Conservation (phyloP, 2,797 vertebrate genomes). For the Chiloscyllium punctatum region DNA sequence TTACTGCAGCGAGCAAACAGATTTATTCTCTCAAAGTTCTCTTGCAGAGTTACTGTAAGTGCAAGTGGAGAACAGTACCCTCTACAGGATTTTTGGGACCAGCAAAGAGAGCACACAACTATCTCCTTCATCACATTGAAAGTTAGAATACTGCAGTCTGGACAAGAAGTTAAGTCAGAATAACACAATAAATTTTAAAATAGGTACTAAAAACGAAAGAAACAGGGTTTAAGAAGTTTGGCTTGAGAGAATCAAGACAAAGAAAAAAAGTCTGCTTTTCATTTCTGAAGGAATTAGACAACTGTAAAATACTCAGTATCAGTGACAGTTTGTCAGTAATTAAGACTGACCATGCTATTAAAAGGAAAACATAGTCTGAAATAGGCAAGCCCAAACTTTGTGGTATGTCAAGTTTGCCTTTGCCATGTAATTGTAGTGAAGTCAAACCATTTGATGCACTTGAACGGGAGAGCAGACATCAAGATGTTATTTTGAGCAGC, state of each 20-base stretch:
- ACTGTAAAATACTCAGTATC: background rate
- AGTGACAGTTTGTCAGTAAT: background rate
- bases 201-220: background rate
- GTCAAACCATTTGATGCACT: background rate
- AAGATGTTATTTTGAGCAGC: background rate
- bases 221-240: background rate
- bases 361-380: background rate
- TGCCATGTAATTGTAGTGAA: no score
- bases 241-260: background rate
- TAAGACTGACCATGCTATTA: background rate
- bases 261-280: background rate
- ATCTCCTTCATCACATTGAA: background rate
- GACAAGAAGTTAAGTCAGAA: background rate
- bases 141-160: background rate
- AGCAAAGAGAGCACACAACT: background rate
- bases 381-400: background rate
- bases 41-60: background rate
- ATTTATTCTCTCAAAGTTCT: background rate
- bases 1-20: background rate
- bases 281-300: background rate
- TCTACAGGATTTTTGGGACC: background rate
- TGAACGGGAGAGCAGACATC: no score
- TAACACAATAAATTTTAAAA: background rate
- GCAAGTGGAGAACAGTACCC: background rate
- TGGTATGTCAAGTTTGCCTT: background rate